These are phyloP conservation scores for Pristis pectinata DNA, from an alignment of 2,797 vertebrate genomes.

Conservation along the genomic window DNA sequence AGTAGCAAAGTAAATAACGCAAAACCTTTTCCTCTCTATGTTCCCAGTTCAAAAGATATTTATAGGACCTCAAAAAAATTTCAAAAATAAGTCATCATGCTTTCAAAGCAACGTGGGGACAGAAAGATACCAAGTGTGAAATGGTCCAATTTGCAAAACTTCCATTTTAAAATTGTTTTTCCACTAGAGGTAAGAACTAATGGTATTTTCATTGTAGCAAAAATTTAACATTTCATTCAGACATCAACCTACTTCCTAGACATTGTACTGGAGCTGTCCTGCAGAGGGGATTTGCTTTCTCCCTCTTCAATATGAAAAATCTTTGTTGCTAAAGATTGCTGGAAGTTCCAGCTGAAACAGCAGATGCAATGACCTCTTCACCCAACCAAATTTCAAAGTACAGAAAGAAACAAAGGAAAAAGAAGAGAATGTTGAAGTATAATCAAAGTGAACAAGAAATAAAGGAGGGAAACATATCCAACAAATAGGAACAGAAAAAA, in stretches of 20 bases:
- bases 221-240: not conserved
- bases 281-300: not conserved
- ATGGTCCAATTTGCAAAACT: not conserved
- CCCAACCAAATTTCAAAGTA: not conserved
- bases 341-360: not conserved
- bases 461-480: not conserved
- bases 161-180: not conserved
- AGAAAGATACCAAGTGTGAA: not conserved
- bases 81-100: not conserved
- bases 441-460: not conserved
- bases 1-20: not conserved
- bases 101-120: not conserved
- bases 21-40: not conserved
- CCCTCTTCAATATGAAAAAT: not conserved
- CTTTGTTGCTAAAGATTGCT: not conserved
- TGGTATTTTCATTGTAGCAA: not conserved
- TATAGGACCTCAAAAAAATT: not conserved
- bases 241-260: not conserved
- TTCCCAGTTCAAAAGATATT: not conserved
- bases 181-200: not conserved
- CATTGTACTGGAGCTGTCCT: not conserved
- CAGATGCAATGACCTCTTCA: not conserved
- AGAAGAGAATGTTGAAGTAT: not conserved
- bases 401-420: not conserved
- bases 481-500: not conserved